These are phyloP conservation scores for Perca fluviatilis DNA, from an alignment of 2,113 vertebrate species.

Conservation along the genomic window DNA sequence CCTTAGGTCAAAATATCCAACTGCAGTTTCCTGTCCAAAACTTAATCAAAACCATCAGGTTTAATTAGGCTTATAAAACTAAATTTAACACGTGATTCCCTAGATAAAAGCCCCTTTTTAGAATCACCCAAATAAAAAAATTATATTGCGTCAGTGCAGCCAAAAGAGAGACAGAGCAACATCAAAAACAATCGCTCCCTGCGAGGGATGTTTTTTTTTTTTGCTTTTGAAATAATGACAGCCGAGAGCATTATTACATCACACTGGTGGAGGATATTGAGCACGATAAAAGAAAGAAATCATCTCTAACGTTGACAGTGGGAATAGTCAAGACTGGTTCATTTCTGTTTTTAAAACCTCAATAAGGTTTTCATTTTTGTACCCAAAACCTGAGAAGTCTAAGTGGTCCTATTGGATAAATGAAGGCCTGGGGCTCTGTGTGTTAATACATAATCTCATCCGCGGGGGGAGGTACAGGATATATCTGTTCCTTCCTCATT, in stretches of 20 bases:
- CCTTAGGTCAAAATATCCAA: neutral
- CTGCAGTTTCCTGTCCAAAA: neutral
- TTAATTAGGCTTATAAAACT: conserved; percentile 36
- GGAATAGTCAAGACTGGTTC: neutral
- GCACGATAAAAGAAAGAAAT: conserved; percentile 11
- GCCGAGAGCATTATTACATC: conserved; percentile 22
- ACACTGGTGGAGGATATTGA: neutral
- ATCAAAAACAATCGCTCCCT: conserved; percentile 20
- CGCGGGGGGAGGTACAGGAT: conserved; percentile 17
- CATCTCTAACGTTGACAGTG: neutral
- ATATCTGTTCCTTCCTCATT: conserved; percentile 22
- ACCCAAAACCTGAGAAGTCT: conserved; percentile 30
- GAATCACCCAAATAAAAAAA: conserved; percentile 31
- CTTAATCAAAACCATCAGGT: conserved; percentile 5
- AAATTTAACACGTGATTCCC: conserved; percentile 10
- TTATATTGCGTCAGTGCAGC: conserved; percentile 22
- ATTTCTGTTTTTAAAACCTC: neutral
- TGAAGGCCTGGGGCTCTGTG: conserved; percentile 33
- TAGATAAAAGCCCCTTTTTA: conserved; percentile 25
- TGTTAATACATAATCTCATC: conserved; percentile 56
- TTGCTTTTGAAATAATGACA: conserved; percentile 23
- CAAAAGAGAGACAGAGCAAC: conserved; percentile 16
- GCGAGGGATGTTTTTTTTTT: conserved; percentile 1
- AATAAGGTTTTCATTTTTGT: neutral
- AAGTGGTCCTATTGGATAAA: conserved; percentile 25